Conservation (phyloP, 2,113 vertebrate species). For the Colius striatus region DNA sequence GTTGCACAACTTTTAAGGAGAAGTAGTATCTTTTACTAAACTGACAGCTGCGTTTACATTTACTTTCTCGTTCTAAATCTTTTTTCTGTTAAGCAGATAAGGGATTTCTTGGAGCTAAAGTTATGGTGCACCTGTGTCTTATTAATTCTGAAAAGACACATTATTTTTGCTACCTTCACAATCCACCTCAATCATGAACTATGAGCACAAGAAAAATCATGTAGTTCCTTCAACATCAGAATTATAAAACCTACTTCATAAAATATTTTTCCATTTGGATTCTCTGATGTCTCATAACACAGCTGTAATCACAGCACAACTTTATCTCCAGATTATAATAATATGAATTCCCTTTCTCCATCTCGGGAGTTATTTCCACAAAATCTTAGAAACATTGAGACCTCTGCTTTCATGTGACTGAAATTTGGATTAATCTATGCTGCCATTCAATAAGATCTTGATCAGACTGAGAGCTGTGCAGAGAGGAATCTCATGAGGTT, state of each 20-base stretch:
- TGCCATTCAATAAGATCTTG: no score
- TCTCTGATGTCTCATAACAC: neutral
- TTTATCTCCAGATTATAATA: neutral
- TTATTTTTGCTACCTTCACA: neutral
- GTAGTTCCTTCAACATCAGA: fast-evolving
- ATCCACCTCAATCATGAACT: neutral
- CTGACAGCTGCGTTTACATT: neutral
- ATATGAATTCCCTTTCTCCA: neutral
- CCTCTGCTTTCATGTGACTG: neutral
- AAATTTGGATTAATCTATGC: neutral
- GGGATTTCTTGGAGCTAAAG: neutral
- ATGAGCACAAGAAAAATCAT: neutral
- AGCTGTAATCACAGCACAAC: neutral
- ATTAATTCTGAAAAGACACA: neutral
- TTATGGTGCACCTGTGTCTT: neutral
- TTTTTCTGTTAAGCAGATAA: neutral
- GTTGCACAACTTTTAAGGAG: neutral
- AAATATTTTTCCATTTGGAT: neutral
- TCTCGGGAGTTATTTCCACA: neutral
- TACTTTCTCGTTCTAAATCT: neutral
- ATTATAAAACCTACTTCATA: neutral
- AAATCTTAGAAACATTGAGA: neutral
- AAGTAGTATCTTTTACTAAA: neutral
- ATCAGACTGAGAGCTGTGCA: no score
- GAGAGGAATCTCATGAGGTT: no score